These are phyloP conservation scores for Drosophila lacicola DNA, from an alignment of 2,888 invertebrate genomes.

Conservation along the genomic window DNA sequence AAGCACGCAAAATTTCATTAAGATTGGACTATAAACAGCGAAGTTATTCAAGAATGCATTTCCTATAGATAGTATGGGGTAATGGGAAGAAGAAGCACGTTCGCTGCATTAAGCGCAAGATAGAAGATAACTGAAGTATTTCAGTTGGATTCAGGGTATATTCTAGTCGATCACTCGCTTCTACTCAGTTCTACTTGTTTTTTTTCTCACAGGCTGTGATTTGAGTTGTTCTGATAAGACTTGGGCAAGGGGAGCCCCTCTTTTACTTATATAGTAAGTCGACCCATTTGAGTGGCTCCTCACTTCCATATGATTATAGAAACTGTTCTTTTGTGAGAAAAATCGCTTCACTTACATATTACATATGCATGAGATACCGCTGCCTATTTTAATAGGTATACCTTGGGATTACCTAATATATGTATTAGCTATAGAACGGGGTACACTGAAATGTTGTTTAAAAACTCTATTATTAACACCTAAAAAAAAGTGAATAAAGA, in stretches of 20 bases:
- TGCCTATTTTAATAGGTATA: neutral
- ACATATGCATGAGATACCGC: slow-evolving; percentile 20
- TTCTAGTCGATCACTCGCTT: too few relatives aligned
- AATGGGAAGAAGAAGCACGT: too few relatives aligned
- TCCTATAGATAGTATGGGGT: too few relatives aligned
- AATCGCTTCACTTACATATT: slow-evolving; percentile 21
- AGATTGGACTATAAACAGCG: too few relatives aligned
- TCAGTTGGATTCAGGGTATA: too few relatives aligned
- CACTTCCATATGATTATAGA: slow-evolving; percentile 24
- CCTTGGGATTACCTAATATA: neutral
- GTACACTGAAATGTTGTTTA: neutral
- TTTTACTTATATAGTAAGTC: neutral
- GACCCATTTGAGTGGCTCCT: slow-evolving; percentile 5
- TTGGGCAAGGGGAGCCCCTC: neutral
- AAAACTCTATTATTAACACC: slow-evolving; percentile 1
- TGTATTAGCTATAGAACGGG: too few relatives aligned
- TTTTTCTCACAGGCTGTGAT: neutral
- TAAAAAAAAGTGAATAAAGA: neutral
- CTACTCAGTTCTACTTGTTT: too few relatives aligned
- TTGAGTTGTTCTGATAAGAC: slow-evolving; percentile 27
- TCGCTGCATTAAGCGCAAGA: too few relatives aligned
- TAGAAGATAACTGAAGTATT: too few relatives aligned
- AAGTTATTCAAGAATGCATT: too few relatives aligned
- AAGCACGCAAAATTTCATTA: too few relatives aligned
- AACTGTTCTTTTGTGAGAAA: slow-evolving; percentile 3